Evolutionary conservation across 2,113 vertebrate genomes (phyloP).

Genomic region (Psophia crepitans): DNA sequence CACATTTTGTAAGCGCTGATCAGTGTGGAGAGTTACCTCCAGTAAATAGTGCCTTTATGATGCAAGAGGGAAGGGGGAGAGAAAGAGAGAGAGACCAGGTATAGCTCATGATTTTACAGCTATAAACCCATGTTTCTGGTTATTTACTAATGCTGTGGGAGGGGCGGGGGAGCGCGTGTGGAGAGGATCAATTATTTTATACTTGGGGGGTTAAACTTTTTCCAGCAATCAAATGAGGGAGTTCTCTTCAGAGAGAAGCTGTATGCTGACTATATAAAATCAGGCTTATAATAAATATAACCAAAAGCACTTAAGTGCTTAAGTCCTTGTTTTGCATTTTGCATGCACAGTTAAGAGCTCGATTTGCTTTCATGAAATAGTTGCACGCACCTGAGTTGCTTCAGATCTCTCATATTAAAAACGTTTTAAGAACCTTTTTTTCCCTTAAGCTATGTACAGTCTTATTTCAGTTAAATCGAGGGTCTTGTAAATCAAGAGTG

Average conservation of each 20-base stretch:
- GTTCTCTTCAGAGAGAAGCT: background rate
- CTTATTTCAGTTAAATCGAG: background rate
- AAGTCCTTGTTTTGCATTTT: background rate
- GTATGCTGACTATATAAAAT: background rate
- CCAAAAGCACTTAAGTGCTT: background rate
- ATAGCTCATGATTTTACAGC: background rate
- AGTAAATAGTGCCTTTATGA: background rate
- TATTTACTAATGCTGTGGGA: background rate
- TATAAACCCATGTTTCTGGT: rapidly evolving
- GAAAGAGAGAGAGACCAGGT: background rate
- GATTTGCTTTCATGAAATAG: background rate
- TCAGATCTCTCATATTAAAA: background rate
- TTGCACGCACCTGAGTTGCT: background rate
- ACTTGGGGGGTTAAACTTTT: background rate
- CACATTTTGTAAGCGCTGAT: background rate
- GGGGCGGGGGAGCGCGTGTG: rapidly evolving
- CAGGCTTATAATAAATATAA: background rate
- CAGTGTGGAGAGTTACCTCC: background rate
- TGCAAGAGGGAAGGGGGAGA: background rate
- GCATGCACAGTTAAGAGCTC: background rate
- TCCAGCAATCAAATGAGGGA: background rate
- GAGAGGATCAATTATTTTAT: background rate
- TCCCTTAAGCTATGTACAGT: rapidly evolving
- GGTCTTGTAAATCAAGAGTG: background rate
- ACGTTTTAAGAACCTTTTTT: background rate